Base-by-base conservation (phyloP, 1,140 invertebrate genomes). In the Periplaneta americana region DNA sequence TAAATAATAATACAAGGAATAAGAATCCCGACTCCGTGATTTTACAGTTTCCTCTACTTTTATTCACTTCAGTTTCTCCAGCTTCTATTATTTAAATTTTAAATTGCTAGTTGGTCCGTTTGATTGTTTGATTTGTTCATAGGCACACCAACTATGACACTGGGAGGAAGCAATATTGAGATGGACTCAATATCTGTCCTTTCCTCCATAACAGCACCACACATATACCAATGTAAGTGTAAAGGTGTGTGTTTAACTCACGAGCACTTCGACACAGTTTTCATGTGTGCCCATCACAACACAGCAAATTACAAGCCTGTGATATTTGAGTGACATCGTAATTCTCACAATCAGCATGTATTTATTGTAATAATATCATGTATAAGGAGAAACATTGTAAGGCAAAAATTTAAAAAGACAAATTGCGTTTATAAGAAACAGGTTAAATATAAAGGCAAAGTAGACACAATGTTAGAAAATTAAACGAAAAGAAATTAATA, bases 181-280 rank as follows among this genome's bases (percentile, higher is more conserved):
- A 92, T 93, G 85, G 94, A 95, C 88, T 92, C 92, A 82, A 91
- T 94, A 83, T 95, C 94, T 74, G 89, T 95, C 80, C 92, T 94
- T 82, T 95, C 93, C 76, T 94, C 93, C 80, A 91, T 93, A 84
- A 91, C 92, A 82, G 90, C 92, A 83, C 92, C 94, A 83, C 93
- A 95, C 86, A 93, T 95, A 87, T 95, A 95, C 88, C 94, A 95
- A 91, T 91, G 94, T 95, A 90, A 94, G 94, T 93, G 86, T 66
- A 18, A 15, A 13, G n/a, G 39, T 48, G 39, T 48, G 39, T 48
- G 13, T 48, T 66, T 6, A 66, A n/a, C 22, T 66, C 48, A 66
- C 48, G 28, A 66, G 48, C 48, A 66, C 48, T 28, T n/a, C n/a
- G n/a, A n/a, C n/a, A n/a, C n/a, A n/a, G n/a, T n/a, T n/a, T n/a